phyloP scores from a whole-genome alignment of 2,113 vertebrate genomes.

The Pao palembangensis region DNA sequence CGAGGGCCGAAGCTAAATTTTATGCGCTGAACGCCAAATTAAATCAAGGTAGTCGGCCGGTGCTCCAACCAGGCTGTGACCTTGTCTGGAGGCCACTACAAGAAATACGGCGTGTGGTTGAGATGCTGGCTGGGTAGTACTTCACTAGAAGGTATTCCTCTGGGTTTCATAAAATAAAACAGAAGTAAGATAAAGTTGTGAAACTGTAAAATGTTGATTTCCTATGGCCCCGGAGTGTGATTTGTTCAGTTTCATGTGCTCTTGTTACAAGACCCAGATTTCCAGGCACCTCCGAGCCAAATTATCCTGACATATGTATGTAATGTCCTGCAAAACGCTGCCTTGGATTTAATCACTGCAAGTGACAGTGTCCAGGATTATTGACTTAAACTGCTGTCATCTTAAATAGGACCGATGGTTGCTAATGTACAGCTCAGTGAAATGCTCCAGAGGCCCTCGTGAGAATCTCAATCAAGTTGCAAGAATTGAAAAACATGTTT shows the following conservation, averaged over 20 bases:
- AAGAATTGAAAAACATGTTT: neutral
- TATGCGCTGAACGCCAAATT: neutral
- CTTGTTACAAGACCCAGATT: slow-evolving; percentile 15
- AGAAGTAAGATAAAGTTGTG: slow-evolving; percentile 8
- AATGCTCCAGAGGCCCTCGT: neutral
- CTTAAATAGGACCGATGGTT: neutral
- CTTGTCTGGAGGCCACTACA: slow-evolving; percentile 1
- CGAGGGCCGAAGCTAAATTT: neutral
- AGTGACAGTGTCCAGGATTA: slow-evolving; percentile 3
- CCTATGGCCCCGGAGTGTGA: neutral
- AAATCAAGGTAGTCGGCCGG: slow-evolving; percentile 1
- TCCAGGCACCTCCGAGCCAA: slow-evolving; percentile 3
- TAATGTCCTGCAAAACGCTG: neutral
- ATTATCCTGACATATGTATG: neutral
- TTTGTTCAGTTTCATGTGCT: neutral
- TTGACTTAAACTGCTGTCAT: neutral
- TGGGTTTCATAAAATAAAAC: slow-evolving; percentile 8
- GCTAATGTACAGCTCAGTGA: slow-evolving; percentile 1
- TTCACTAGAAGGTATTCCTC: neutral
- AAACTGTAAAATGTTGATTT: neutral
- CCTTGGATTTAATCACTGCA: neutral
- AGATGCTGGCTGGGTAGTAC: neutral
- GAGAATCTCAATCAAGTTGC: neutral
- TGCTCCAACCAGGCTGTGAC: slow-evolving; percentile 8
- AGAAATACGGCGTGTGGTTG: slow-evolving; percentile 1